Percentiles rank a stretch among this genome's conserved stretches.
These are phyloP conservation scores for Lepidurus couesii DNA, from an alignment of 1,140 invertebrate species.

Conservation along the genomic window DNA sequence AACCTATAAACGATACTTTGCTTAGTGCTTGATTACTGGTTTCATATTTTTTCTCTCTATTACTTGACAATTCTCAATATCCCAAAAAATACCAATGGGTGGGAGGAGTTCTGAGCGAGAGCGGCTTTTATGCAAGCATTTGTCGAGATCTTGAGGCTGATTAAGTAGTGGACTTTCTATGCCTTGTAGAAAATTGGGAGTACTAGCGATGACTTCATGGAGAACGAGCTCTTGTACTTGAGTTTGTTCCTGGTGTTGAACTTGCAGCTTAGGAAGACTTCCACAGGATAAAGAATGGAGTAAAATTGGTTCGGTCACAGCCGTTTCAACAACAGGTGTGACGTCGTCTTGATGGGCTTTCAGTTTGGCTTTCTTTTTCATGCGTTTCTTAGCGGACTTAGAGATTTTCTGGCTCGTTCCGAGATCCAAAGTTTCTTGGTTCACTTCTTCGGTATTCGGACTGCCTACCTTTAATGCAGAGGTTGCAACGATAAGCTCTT, in stretches of 20 bases:
- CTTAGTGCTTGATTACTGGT: constrained; percentile 31
- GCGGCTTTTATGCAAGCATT: neutral
- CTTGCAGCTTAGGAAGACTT: no score
- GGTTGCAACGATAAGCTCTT: no score
- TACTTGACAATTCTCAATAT: constrained; percentile 81
- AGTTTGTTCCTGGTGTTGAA: no score
- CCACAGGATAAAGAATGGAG: no score
- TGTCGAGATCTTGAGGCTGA: neutral
- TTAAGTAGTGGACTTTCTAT: no score
- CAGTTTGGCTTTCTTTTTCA: neutral
- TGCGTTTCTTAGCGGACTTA: neutral
- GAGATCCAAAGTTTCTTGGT: neutral
- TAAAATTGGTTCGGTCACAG: neutral
- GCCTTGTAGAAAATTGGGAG: no score
- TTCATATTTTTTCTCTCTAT: constrained; percentile 9
- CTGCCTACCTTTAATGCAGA: no score
- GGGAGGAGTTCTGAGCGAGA: constrained; percentile 43
- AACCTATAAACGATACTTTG: constrained; percentile 51
- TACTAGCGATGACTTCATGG: no score
- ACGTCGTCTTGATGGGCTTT: neutral
- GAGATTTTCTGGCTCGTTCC: neutral
- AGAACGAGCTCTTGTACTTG: no score
- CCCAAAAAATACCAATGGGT: constrained; percentile 86
- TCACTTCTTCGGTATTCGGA: neutral
- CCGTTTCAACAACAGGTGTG: neutral